A percentile compares a stretch with the other conserved stretches of the same genome.
These are phyloP conservation scores for Saxidomus purpurata DNA, from an alignment of 1,140 invertebrate species.

Conservation along the genomic window DNA sequence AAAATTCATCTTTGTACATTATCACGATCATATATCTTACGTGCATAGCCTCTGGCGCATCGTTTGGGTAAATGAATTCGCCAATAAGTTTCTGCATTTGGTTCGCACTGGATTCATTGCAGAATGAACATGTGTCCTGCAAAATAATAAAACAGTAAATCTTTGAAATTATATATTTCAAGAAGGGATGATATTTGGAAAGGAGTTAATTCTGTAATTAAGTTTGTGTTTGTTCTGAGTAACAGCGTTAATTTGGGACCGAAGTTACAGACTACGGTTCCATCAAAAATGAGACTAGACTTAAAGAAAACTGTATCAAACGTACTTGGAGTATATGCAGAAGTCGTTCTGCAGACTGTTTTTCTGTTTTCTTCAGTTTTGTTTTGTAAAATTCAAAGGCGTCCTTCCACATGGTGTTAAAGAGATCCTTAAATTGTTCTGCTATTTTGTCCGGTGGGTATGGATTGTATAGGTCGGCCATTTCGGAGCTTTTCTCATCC, in stretches of 20 bases:
- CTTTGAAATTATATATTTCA: too few species aligned
- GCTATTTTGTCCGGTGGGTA: conserved; percentile 46
- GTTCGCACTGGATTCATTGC: conserved; percentile 3
- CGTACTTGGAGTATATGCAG: conserved; percentile 36
- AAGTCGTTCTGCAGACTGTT: conserved; percentile 3
- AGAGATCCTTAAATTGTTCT: conserved; percentile 47
- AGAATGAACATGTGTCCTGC: conserved; percentile 42
- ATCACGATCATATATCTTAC: too few species aligned
- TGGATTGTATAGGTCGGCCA: conserved; percentile 48
- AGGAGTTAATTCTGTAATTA: too few species aligned
- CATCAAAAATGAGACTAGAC: too few species aligned
- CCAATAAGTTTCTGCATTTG: conserved; percentile 12
- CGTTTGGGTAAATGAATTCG: conserved; percentile 28
- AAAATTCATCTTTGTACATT: too few species aligned
- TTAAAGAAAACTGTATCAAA: too few species aligned
- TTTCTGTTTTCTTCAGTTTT: conserved; percentile 36
- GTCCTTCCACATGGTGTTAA: conserved; percentile 24
- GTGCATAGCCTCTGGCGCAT: neutral
- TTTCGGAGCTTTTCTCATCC: conserved; percentile 40
- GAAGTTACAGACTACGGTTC: too few species aligned
- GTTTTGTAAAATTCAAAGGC: conserved; percentile 39
- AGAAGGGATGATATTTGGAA: too few species aligned
- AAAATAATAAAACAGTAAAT: conserved; percentile 15
- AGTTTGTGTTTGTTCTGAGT: too few species aligned
- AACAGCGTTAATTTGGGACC: too few species aligned